phyloP scores from a whole-genome alignment of 2,888 invertebrate species.

The Mythimna ferrago region DNA sequence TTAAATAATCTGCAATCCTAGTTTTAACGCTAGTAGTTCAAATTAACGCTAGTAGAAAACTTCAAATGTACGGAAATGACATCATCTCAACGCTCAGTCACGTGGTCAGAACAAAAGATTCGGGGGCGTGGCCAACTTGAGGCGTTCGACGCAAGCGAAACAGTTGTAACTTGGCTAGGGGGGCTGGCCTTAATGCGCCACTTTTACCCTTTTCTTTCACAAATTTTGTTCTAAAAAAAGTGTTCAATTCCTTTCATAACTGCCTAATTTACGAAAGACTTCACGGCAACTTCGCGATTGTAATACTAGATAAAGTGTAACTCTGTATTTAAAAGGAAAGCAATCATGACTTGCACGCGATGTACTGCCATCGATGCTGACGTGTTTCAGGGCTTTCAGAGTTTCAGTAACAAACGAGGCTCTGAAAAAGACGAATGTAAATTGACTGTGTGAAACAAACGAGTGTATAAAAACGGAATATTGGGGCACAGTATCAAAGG shows the following conservation, averaged over 20 bases:
- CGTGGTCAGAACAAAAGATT: no score
- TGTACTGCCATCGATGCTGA: constrained; percentile 43
- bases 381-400: constrained; percentile 14
- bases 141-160: no score
- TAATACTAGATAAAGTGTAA: constrained; percentile 53
- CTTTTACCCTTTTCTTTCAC: constrained; percentile 19
- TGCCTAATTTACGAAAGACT: constrained; percentile 50
- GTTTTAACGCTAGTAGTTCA: no score
- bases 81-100: no score
- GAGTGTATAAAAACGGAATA: constrained; percentile 15
- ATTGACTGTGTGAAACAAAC: constrained; percentile 5
- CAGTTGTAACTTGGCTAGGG: no score
- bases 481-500: constrained; percentile 18
- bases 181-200: neutral
- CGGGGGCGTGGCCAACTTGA: no score
- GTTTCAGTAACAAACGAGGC: constrained; percentile 1
- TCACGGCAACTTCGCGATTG: constrained; percentile 41
- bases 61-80: no score
- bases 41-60: no score
- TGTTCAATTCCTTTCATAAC: constrained; percentile 43
- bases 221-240: constrained; percentile 29
- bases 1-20: no score
- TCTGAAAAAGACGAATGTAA: constrained; percentile 27
- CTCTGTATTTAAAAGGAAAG: constrained; percentile 53
- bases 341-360: constrained; percentile 62